A percentile compares a stretch with the other conserved stretches of the same genome.
Evolutionary conservation across 1,140 invertebrate genomes (phyloP).

Genomic region (Orchestia grillus): DNA sequence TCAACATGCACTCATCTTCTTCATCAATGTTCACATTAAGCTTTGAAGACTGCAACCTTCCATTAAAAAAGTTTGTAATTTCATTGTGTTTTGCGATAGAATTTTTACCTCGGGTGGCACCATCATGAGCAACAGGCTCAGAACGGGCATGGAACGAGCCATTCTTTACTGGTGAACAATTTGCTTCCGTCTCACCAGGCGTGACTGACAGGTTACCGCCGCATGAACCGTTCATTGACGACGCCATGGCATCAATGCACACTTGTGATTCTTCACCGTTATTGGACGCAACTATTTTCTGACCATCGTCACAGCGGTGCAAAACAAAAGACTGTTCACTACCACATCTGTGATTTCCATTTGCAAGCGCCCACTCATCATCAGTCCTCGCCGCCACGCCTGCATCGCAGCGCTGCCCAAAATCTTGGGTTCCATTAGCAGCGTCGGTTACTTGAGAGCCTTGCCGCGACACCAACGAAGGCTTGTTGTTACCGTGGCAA

Average conservation of each 20-base stretch:
- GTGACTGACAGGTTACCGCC: neutral
- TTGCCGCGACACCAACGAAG: neutral
- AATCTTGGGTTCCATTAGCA: neutral
- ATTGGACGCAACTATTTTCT: neutral
- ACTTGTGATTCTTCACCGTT: neutral
- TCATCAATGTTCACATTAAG: neutral
- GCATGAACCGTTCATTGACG: neutral
- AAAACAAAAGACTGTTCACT: neutral
- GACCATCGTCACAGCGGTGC: no score
- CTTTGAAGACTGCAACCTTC: neutral
- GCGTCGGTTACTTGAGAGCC: neutral
- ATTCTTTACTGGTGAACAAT: neutral
- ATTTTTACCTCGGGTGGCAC: neutral
- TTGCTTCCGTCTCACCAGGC: neutral
- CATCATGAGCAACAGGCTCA: neutral
- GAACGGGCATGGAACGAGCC: neutral
- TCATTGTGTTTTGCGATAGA: neutral
- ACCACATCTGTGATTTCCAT: no score
- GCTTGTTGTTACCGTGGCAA: neutral
- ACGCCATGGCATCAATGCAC: neutral
- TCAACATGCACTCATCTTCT: neutral
- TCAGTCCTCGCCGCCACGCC: neutral
- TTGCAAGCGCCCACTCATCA: neutral
- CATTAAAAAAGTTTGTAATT: neutral
- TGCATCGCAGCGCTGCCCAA: no score